Evolutionary conservation across 2,797 vertebrate genomes (phyloP).

Genomic region (Muraenolepis orangiensis): DNA sequence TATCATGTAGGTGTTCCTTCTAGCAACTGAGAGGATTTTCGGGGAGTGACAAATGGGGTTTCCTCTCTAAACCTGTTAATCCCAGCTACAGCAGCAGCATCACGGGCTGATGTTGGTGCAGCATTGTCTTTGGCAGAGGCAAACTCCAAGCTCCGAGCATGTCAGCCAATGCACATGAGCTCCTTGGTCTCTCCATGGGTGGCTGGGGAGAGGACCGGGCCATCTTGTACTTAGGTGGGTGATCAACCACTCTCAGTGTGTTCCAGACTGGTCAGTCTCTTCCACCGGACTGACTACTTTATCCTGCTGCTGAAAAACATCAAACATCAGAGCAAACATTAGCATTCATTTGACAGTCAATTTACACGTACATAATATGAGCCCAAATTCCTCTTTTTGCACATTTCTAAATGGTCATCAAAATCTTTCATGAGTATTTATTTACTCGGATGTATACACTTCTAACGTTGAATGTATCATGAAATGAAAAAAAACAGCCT

Average conservation of each 20-base stretch:
- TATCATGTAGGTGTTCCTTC: background rate
- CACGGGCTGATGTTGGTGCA: constrained; percentile 7
- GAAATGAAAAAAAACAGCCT: constrained; percentile 10
- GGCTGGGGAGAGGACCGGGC: background rate
- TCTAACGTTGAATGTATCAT: no score
- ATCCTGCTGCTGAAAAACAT: no score
- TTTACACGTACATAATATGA: background rate
- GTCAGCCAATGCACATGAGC: constrained; percentile 2
- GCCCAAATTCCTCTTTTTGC: background rate
- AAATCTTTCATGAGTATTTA: no score
- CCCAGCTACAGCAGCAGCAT: constrained; percentile 2
- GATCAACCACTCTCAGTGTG: no score
- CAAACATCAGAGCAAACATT: no score
- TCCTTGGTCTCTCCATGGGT: background rate
- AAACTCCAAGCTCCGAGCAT: background rate
- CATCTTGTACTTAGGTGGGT: background rate
- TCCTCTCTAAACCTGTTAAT: constrained; percentile 1
- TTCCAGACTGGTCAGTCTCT: no score
- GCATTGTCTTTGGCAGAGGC: constrained; percentile 5
- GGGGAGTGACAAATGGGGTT: background rate
- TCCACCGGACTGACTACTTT: background rate
- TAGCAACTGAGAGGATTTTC: background rate
- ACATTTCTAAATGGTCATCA: no score
- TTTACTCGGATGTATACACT: no score
- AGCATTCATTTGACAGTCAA: no score